Percentiles rank a stretch among this genome's conserved stretches.
Conservation (phyloP, 2,113 vertebrate species). For the Emydura subglobosa region DNA sequence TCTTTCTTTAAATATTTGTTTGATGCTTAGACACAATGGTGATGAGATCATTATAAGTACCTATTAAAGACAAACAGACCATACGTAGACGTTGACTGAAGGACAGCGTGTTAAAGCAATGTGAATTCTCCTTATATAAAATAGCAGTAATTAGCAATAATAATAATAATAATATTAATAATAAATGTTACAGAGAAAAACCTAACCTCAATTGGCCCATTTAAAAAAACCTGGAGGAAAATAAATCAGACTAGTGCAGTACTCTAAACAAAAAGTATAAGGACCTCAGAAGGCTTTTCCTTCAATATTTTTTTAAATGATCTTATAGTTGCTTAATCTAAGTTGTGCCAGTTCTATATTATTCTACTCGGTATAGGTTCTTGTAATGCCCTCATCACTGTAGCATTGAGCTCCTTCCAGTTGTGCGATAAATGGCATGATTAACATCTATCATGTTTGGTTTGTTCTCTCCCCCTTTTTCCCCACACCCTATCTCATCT, state of each 20-base stretch:
- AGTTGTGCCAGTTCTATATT: neutral
- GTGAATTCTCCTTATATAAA: neutral
- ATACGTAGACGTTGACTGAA: neutral
- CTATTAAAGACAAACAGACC: neutral
- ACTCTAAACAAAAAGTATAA: neutral
- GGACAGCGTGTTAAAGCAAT: neutral
- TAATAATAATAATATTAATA: neutral
- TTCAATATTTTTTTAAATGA: neutral
- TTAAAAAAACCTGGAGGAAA: neutral
- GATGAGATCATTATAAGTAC: neutral
- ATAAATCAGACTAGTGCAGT: neutral
- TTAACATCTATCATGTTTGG: neutral
- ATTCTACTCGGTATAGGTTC: neutral
- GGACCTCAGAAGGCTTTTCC: neutral
- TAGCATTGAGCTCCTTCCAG: neutral
- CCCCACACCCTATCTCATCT: neutral
- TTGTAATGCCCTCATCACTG: neutral
- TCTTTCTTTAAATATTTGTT: neutral
- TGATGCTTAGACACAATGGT: neutral
- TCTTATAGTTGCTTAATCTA: neutral
- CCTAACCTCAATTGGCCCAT: neutral
- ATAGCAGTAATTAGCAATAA: neutral
- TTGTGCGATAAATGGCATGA: neutral
- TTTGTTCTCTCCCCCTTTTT: neutral
- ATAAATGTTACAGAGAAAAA: neutral